Evolutionary conservation across 2,113 vertebrate species (phyloP), one percentile per base, ranked within the genome.

Genomic region (Silurus asotus): DNA sequence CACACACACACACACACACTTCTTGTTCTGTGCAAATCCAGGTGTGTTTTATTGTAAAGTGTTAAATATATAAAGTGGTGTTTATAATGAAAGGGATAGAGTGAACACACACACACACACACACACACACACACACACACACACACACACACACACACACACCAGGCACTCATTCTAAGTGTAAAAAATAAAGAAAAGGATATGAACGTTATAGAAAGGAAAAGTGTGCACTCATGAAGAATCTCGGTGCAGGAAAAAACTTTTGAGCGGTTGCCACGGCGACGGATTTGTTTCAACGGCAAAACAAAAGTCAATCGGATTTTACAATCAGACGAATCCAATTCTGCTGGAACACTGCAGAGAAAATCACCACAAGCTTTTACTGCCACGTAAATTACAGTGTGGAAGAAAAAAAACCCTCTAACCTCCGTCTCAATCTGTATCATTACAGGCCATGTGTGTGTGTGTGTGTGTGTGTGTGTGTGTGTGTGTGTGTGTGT

Each of bases 221-320:
- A n/a, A 53, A 19, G 9, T 14, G 23, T 51, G 61, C 78, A 81
- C 15, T 3, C 17, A 81, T 9, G 78, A 49, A 67, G 61, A 55
- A 45, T 75, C 74, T 20, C 28, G 67, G 15, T n/a, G 20, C 53
- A 59, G 55, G 58, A 74, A 74, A 83, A 85, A 82, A 49, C 45
- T 83, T 61, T 55, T 53, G 15, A 82, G 86, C 19, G 15, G 88
- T 89, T 89, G 56, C 88, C 82, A 88, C 87, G 61, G 88, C 56
- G 83, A 58, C 81, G 15, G 17, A 82, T 86, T 84, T 84, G 69
- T 88, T 89, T 85, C 5, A 87, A 88, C 81, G 82, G 85, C 83
- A 89, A 88, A 89, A 83, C 48, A 89, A 77, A 86, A 62, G 65
- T 76, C 67, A 86, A 87, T 67, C 45, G 28, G 76, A 61, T 28